Evolutionary conservation across 2,888 invertebrate genomes (phyloP).

Genomic region (Nomada ruficornis): DNA sequence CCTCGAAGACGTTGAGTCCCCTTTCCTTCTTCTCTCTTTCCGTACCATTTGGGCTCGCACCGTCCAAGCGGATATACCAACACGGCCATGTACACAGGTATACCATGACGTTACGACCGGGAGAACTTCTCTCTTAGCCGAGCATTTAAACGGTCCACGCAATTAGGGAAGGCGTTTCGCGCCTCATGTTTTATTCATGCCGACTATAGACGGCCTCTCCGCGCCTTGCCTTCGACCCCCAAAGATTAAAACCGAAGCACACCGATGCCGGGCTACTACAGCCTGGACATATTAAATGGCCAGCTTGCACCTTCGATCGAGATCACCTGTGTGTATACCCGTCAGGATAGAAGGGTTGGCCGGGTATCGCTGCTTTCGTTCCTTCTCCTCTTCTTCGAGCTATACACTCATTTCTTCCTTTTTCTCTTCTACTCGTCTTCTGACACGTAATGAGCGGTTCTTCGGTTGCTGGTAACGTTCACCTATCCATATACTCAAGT

Average conservation of each 20-base stretch:
- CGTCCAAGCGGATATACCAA: slow-evolving; percentile 61
- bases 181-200: slow-evolving; percentile 83
- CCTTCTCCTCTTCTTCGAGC: background rate
- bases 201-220: slow-evolving; percentile 55
- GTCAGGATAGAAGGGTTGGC: background rate
- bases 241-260: slow-evolving; percentile 81
- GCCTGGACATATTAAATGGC: slow-evolving; percentile 65
- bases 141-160: slow-evolving; percentile 81
- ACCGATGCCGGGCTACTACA: slow-evolving; percentile 42
- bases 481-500: background rate
- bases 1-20: slow-evolving; percentile 44
- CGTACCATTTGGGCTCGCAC: slow-evolving; percentile 41
- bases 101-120: slow-evolving; percentile 52
- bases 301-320: slow-evolving; percentile 48
- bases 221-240: slow-evolving; percentile 65
- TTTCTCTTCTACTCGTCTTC: background rate
- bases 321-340: slow-evolving; percentile 50
- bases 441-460: slow-evolving; percentile 13
- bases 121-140: slow-evolving; percentile 70
- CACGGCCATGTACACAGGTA: slow-evolving; percentile 43
- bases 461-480: slow-evolving; percentile 27
- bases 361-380: background rate
- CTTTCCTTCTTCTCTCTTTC: slow-evolving; percentile 7
- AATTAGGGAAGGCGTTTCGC: slow-evolving; percentile 83
- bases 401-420: background rate